Evolutionary conservation across 1,140 invertebrate genomes (phyloP), one percentile per base, ranked within the genome.

Genomic region (Anadara kagoshimensis): DNA sequence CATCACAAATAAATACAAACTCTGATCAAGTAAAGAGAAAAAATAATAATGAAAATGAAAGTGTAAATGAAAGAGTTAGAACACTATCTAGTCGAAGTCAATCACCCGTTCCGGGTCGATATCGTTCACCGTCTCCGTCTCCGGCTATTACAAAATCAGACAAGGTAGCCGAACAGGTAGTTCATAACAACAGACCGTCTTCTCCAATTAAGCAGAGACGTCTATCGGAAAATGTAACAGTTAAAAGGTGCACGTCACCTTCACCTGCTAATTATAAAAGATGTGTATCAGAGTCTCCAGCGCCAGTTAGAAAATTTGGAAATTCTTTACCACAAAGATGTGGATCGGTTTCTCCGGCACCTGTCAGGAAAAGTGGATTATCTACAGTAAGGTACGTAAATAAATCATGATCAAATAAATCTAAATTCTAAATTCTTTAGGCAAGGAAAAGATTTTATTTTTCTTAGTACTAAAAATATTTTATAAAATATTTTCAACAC

Each of bases 111-210:
- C 69, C 64, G 29, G 57, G 22, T 47, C 63, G 41, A 58, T 47
- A 71, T 26, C 69, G 63, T 26, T 68, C 74, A 12, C 73, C 73
- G 59, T 75, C 73, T 44, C 73, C 73, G 20, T 66, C 64, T 54
- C 53, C 67, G 62, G 51, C 59, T 64, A 51, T 45, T 64, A 75
- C 61, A 63, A 64, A 69, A 44, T 56, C 11, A 18, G 36, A 47
- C 20, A 54, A 63, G 49, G 24, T 41, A 63, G 26, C 41, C 24
- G 57, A 61, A 69, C 65, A 61, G 45, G 43, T 41, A 49, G 8
- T 59, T 59, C 12, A 36, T 51, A 61, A 51, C 43, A 59, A 53
- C 58, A 69, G 57, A 45, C 59, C 67, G 43, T 44, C 65, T 16
- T 61, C 69, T 53, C 67, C 76, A 41, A 44, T 44, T 36, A 63